These are phyloP conservation scores for Pangasius sanitwongsei DNA, from an alignment of 2,797 vertebrate genomes.

Conservation along the genomic window DNA sequence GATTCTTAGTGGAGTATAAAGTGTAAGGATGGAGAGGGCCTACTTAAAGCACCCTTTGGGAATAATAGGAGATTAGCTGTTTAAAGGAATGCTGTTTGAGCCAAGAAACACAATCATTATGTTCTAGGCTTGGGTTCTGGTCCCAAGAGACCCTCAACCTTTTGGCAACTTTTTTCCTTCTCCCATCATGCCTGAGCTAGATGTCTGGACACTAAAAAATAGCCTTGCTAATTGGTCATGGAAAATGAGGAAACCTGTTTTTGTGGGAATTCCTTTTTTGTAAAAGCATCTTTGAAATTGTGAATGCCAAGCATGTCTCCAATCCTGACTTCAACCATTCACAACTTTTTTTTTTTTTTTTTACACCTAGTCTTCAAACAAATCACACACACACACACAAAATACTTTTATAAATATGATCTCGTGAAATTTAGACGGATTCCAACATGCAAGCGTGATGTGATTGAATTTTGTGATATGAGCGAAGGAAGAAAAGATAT, in stretches of 20 bases:
- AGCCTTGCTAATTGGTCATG: neutral
- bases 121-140: neutral
- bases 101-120: neutral
- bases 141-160: neutral
- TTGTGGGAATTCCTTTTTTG: neutral
- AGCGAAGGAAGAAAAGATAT: neutral
- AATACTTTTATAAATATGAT: neutral
- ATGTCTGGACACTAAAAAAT: neutral
- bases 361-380: neutral
- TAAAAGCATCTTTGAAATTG: neutral
- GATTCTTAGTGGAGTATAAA: constrained; percentile 22
- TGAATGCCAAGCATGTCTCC: neutral
- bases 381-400: neutral
- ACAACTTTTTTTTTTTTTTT: neutral
- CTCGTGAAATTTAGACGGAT: neutral
- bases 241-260: neutral
- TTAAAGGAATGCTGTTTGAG: neutral
- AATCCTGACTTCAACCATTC: neutral
- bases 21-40: constrained; percentile 24
- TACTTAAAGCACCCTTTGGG: constrained; percentile 18
- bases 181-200: neutral
- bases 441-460: neutral
- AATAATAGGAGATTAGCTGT: neutral
- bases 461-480: neutral
- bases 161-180: neutral